Evolutionary conservation across 2,113 vertebrate species (phyloP), one percentile per base, ranked within the genome.

Genomic region (Pygoscelis adeliae): DNA sequence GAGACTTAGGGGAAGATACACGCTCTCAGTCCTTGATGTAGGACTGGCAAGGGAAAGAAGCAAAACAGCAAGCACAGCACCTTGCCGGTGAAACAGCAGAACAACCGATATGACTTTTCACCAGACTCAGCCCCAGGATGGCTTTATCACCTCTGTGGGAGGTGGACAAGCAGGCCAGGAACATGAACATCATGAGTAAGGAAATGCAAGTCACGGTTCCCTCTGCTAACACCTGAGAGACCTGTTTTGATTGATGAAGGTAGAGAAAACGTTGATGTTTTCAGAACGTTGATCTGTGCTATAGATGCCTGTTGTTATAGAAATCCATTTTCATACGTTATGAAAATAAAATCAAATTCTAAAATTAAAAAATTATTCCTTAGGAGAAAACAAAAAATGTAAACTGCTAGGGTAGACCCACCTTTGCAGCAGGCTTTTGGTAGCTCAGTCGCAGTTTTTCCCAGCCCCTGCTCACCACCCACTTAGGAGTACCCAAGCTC

Each of bases 101-200:
- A 69, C 10, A 5, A 14, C 13, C 3, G 0, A 2, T 0, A 7
- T 0, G 44, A 32, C 29, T 74, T 17, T 20, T 50, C 63, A 78
- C 8, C 63, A 77, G 58, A 13, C n/a, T 52, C 58, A 80, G 58
- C 71, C 66, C 81, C 78, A 69, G 70, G 44, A 46, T 1, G 1
- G 55, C 59, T 85, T 23, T 83, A 23, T 80, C 79, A 86, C 74
- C 83, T 81, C 76, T 32, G 23, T 25, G 34, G 71, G 63, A 80
- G 63, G 53, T 34, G 50, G 49, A 70, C 61, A 66, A 73, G 49
- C 38, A 66, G 13, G 1, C 13, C 0, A 4, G 40, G 46, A 86
- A 76, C 20, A 6, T 1, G 17, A 73, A 18, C 23, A 20, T 15
- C 1, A 2, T 30, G 74, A 46, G 21, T 14, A 14, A 77, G 71